phyloP scores from a whole-genome alignment of 2,888 invertebrate species.

The Mamestra brassicae region DNA sequence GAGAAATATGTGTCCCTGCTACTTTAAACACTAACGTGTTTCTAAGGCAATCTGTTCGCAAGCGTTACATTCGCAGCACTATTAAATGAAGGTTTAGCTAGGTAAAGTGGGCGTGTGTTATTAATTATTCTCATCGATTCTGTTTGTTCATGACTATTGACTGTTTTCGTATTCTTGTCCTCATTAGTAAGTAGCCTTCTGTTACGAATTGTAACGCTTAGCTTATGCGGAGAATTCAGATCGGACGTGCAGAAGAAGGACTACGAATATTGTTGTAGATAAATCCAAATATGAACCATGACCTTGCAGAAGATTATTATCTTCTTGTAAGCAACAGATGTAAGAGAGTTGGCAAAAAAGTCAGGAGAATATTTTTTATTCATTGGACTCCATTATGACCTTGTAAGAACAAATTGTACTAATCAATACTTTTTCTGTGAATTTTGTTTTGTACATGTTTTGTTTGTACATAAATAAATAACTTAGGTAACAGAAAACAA shows the following conservation, averaged over 20 bases:
- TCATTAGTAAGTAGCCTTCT: neutral
- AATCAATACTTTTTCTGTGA: too few relatives aligned
- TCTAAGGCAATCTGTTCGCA: neutral
- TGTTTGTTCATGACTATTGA: neutral
- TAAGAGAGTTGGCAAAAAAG: too few relatives aligned
- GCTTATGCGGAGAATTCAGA: too few relatives aligned
- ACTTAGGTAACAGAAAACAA: too few relatives aligned
- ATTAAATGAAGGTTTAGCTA: conserved; percentile 9
- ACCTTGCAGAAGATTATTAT: neutral
- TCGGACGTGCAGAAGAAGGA: too few relatives aligned
- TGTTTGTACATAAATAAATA: neutral
- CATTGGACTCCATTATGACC: neutral
- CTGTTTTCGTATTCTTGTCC: neutral
- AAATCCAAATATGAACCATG: neutral
- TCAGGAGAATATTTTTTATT: neutral
- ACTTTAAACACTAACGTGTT: neutral
- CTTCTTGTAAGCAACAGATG: too few relatives aligned
- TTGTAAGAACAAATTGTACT: neutral
- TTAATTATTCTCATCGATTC: conserved; percentile 20
- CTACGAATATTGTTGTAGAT: too few relatives aligned
- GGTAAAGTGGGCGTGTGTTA: conserved; percentile 17
- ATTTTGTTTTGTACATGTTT: too few relatives aligned
- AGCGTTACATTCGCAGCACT: conserved; percentile 3
- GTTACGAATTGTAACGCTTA: too few relatives aligned
- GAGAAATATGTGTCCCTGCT: conserved; percentile 4